Conservation (phyloP, 2,888 invertebrate species). For the Phoenoteleia sp. region DNA sequence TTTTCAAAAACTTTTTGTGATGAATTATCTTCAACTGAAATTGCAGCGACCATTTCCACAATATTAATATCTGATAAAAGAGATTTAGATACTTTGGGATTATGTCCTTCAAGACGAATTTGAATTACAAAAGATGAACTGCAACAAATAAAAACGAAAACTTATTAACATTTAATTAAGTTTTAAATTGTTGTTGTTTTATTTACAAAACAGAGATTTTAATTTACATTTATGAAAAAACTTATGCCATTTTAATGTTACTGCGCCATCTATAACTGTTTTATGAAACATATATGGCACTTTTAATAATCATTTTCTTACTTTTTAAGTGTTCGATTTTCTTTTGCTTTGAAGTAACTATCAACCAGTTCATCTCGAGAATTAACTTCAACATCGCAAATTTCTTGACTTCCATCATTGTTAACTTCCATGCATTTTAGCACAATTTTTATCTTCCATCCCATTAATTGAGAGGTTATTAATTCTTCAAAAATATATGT, state of each 20-base stretch:
- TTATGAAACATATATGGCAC: too few species aligned
- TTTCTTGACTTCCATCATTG: background rate
- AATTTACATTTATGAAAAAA: too few species aligned
- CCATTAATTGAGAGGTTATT: background rate
- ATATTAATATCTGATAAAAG: background rate
- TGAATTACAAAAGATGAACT: slow-evolving; percentile 1
- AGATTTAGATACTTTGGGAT: background rate
- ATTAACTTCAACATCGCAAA: background rate
- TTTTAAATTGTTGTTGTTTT: too few species aligned
- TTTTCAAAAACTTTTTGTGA: background rate
- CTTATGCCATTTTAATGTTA: too few species aligned
- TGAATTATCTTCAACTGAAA: background rate
- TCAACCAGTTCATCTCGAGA: background rate
- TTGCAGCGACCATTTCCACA: background rate
- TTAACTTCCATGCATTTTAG: background rate
- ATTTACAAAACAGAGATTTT: too few species aligned
- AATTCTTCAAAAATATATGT: slow-evolving; percentile 13
- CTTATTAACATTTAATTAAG: too few species aligned
- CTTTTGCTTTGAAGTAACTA: background rate
- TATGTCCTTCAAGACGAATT: background rate
- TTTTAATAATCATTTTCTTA: too few species aligned
- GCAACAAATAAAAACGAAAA: background rate
- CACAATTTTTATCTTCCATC: background rate
- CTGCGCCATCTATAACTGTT: too few species aligned
- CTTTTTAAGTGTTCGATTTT: background rate